Conservation (phyloP, 1,140 invertebrate genomes). For the Drosophila carrolli region DNA sequence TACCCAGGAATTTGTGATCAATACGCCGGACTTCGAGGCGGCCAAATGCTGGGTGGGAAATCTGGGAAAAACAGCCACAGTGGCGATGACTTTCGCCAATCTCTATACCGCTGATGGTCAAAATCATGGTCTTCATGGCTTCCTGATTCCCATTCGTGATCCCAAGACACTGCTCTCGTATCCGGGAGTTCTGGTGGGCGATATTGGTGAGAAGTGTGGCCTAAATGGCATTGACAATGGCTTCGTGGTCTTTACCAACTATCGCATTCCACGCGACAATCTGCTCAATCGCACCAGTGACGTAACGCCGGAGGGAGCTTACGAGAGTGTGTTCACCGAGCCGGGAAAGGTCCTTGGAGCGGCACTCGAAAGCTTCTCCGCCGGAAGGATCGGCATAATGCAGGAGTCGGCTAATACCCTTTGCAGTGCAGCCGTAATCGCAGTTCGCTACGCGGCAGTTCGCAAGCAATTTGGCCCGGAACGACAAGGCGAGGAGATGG, state of each 20-base stretch:
- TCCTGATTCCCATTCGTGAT: conserved; percentile 93
- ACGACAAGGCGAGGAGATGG: conserved; percentile 88
- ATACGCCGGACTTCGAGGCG: conserved; percentile 96
- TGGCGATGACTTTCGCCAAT: conserved; percentile 95
- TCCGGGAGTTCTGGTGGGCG: conserved; percentile 90
- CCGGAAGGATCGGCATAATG: conserved; percentile 91
- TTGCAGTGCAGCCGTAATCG: conserved; percentile 91
- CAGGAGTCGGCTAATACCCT: conserved; percentile 90
- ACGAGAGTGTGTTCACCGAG: conserved; percentile 91
- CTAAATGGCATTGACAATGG: conserved; percentile 96
- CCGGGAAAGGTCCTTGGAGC: conserved; percentile 91
- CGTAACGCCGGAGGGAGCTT: conserved; percentile 93
- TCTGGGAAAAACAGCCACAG: conserved; percentile 95
- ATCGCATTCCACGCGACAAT: conserved; percentile 91
- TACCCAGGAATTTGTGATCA: conserved; percentile 93
- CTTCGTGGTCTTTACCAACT: conserved; percentile 94
- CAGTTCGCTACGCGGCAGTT: conserved; percentile 95
- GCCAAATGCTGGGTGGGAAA: conserved; percentile 98
- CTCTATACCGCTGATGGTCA: conserved; percentile 89
- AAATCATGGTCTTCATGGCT: conserved; percentile 95
- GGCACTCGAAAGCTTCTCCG: conserved; percentile 93
- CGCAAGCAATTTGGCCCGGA: conserved; percentile 95
- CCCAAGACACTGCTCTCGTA: conserved; percentile 89
- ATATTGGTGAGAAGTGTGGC: conserved; percentile 95
- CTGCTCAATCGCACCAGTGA: conserved; percentile 95